These are phyloP conservation scores for Aphyosemion australe DNA, from an alignment of 2,113 vertebrate genomes.

Conservation along the genomic window DNA sequence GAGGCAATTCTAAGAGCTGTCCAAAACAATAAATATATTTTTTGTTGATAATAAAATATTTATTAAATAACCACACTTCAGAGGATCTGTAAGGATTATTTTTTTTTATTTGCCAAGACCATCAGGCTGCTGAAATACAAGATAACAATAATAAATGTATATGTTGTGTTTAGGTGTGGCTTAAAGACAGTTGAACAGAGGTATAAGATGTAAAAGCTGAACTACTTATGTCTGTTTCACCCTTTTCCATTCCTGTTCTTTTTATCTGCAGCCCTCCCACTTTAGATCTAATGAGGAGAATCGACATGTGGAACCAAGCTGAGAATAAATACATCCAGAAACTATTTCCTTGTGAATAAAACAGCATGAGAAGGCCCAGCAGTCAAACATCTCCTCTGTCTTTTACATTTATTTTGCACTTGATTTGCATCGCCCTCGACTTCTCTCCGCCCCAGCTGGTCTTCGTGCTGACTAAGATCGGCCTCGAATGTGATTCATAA, in stretches of 20 bases:
- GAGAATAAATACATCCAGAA: background rate
- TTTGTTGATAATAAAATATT: no score
- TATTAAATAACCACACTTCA: no score
- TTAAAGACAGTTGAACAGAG: no score
- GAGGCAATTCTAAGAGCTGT: no score
- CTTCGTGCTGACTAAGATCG: slow-evolving; percentile 11
- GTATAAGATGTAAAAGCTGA: no score
- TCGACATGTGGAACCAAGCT: background rate
- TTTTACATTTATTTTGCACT: background rate
- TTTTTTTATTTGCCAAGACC: no score
- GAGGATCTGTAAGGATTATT: no score
- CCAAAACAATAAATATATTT: no score
- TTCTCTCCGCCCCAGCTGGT: slow-evolving; percentile 6
- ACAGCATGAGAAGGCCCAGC: background rate
- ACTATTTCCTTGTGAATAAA: background rate
- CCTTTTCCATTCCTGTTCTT: background rate
- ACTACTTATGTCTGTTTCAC: no score
- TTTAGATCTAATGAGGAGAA: background rate
- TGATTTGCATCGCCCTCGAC: slow-evolving; percentile 7
- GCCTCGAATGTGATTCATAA: slow-evolving; percentile 2
- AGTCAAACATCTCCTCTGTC: background rate
- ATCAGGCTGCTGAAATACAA: no score
- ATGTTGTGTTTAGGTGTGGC: no score
- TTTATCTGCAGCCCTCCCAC: background rate
- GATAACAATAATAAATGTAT: no score